phyloP scores from a whole-genome alignment of 2,113 vertebrate genomes.

The Campylomormyrus numenius region DNA sequence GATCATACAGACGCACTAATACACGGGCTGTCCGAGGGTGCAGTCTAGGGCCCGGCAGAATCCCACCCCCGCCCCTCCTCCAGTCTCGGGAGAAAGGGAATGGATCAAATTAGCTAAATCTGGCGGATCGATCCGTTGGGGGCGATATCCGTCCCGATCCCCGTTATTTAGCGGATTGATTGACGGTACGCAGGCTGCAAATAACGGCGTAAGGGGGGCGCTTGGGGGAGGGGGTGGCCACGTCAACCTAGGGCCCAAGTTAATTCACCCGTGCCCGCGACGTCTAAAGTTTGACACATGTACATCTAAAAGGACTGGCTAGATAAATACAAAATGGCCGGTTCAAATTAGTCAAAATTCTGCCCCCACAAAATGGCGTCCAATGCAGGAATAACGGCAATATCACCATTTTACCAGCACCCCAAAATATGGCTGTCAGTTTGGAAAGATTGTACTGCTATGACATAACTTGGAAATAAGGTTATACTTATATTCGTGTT shows the following conservation, averaged over 20 bases:
- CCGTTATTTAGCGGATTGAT: neutral
- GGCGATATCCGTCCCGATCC: neutral
- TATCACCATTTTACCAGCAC: neutral
- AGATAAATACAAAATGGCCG: conserved; percentile 61
- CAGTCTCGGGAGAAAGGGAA: neutral
- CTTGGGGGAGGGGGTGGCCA: neutral
- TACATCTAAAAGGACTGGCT: neutral
- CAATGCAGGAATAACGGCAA: conserved; percentile 17
- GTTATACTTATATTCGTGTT: neutral
- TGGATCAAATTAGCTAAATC: neutral
- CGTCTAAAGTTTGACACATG: neutral
- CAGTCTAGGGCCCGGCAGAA: neutral
- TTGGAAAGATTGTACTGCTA: neutral
- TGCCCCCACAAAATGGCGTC: conserved; percentile 65
- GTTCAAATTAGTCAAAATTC: conserved; percentile 29
- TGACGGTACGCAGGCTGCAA: neutral
- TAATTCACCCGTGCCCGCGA: neutral
- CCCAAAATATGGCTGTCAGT: neutral
- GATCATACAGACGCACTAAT: neutral
- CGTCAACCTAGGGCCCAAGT: neutral
- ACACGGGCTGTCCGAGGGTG: neutral
- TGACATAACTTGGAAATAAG: neutral
- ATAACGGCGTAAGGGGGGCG: neutral
- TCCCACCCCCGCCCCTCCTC: neutral
- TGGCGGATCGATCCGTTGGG: neutral